phyloP scores from a whole-genome alignment of 2,888 invertebrate species.

The Blomia tropicalis region DNA sequence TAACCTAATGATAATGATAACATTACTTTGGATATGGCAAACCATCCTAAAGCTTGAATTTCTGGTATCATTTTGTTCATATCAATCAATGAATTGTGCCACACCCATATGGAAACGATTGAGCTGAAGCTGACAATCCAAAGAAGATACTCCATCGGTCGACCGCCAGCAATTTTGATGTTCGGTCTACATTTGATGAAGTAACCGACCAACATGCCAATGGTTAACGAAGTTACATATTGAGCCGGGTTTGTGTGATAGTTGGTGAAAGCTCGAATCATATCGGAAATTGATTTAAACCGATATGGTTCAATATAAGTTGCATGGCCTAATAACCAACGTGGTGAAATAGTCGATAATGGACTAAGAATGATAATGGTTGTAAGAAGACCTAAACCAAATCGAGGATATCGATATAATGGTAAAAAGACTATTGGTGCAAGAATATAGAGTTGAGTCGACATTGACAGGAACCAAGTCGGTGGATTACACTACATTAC shows the following conservation, averaged over 20 bases:
- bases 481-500: background rate
- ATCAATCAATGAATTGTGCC: background rate
- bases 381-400: background rate
- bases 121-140: background rate
- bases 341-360: background rate
- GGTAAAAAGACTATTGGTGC: background rate
- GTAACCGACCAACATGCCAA: constrained; percentile 5
- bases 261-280: background rate
- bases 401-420: background rate
- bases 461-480: background rate
- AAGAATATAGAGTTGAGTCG: background rate
- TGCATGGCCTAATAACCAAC: background rate
- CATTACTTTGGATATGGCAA: background rate
- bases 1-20: background rate
- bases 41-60: background rate
- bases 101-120: background rate
- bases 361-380: background rate
- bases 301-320: background rate
- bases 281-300: background rate
- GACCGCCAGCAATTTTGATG: background rate
- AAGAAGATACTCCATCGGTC: background rate
- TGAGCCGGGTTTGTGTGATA: constrained; percentile 1
- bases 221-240: background rate
- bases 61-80: background rate
- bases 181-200: background rate